Evolutionary conservation across 2,888 invertebrate species (phyloP), one percentile per base, ranked within the genome.

Genomic region (Tipula confusa): DNA sequence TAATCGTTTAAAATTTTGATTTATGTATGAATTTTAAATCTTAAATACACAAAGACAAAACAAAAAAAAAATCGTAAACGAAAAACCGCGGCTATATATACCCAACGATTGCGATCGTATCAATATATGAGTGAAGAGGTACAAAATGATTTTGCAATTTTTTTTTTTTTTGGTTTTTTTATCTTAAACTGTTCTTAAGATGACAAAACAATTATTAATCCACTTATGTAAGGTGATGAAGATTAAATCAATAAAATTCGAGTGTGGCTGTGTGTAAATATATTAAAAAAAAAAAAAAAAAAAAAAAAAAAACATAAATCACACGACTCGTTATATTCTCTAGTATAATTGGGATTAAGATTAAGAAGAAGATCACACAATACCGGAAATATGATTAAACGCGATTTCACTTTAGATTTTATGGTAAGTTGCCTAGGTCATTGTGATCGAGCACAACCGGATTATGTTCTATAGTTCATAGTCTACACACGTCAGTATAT

Each of bases 151-250:
- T n/a, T 64, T 64, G 64, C 64, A 64, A 64, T 64, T 64, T 64
- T 64, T 64, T 48, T 33, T 33, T 33, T 33, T 9, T 33, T 33
- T n/a, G n/a, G n/a, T n/a, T n/a, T n/a, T n/a, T n/a, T 9, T 43
- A n/a, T 43, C 3, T 43, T n/a, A 43, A 64, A 64, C 64, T 64
- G 64, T 64, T 64, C 64, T 64, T 64, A 64, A 11, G 64, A 64
- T 64, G 64, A 64, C 64, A 64, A 64, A 64, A 64, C 64, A 64
- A 64, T 64, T 64, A 64, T 64, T 64, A 64, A 64, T 64, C 64
- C 64, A 64, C 64, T 64, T 64, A 24, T 64, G 64, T 64, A 24
- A 64, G 64, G 64, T 24, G 64, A 64, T 64, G 64, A 64, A 64
- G 64, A 64, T 64, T 64, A 64, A 64, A 64, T 64, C 64, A 64